Conservation (phyloP, 64 coral and sea anemone species). For the Anthopleura sola region DNA sequence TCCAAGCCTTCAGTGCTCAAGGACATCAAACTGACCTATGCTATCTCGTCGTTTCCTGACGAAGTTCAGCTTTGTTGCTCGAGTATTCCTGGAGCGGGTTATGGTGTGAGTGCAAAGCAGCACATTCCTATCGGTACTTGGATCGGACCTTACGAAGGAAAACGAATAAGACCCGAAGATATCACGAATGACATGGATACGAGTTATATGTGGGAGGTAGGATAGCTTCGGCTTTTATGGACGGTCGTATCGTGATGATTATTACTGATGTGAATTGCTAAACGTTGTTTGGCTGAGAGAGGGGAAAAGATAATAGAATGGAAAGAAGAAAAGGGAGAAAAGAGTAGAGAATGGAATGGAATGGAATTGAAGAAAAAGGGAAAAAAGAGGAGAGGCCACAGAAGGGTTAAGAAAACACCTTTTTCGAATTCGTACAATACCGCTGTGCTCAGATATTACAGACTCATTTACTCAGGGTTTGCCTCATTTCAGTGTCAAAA, state of each 20-base stretch:
- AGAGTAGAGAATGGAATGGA: too few relatives aligned
- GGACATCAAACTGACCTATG: conserved; percentile 41
- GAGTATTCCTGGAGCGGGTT: conserved; percentile 59
- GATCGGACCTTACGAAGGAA: conserved; percentile 80
- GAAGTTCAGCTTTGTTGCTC: conserved; percentile 71
- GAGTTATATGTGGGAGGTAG: conserved; percentile 75
- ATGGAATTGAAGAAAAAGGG: too few relatives aligned
- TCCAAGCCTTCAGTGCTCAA: neutral
- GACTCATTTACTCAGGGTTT: too few relatives aligned
- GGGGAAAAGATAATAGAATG: neutral
- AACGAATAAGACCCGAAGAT: conserved; percentile 36
- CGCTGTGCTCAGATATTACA: too few relatives aligned
- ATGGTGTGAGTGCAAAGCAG: conserved; percentile 67
- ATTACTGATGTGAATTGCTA: too few relatives aligned
- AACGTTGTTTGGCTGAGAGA: too few relatives aligned
- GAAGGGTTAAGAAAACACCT: too few relatives aligned
- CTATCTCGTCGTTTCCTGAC: conserved; percentile 63
- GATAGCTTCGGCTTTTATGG: neutral
- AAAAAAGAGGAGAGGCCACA: too few relatives aligned
- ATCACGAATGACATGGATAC: conserved; percentile 46
- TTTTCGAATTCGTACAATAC: too few relatives aligned
- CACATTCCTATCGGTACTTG: conserved; percentile 76
- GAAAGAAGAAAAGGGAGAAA: neutral
- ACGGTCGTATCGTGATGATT: too few relatives aligned
- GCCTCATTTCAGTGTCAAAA: too few relatives aligned